Evolutionary conservation across 1,140 invertebrate species (phyloP).

Genomic region (Drosophila prosaltans): DNA sequence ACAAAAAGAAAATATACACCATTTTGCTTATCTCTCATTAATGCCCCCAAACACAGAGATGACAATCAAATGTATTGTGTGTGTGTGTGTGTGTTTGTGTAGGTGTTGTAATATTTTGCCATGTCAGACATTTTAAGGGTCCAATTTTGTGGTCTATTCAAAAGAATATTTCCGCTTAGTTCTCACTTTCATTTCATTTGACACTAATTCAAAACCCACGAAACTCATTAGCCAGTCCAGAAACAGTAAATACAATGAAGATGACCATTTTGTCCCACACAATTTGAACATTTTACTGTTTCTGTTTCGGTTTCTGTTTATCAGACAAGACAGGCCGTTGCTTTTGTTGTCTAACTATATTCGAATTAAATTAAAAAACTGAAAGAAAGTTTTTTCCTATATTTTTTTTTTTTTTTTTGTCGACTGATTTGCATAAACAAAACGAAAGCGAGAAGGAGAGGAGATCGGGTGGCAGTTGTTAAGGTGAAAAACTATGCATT

Average conservation of each 20-base stretch:
- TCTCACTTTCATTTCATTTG: slow-evolving; percentile 74
- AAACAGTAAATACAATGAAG: slow-evolving; percentile 15
- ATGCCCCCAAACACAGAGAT: not conserved
- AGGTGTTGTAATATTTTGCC: slow-evolving; percentile 6
- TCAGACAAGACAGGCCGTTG: slow-evolving; percentile 56
- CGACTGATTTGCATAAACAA: slow-evolving; percentile 69
- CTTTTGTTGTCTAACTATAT: slow-evolving; percentile 55
- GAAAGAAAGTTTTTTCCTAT: slow-evolving; percentile 74
- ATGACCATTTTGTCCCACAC: slow-evolving; percentile 55
- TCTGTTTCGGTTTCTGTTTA: slow-evolving; percentile 49
- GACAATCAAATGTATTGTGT: slow-evolving; percentile 7
- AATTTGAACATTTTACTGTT: slow-evolving; percentile 61
- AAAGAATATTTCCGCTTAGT: slow-evolving; percentile 19
- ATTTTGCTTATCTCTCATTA: not conserved
- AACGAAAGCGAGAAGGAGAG: slow-evolving; percentile 61
- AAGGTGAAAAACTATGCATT: slow-evolving; percentile 57
- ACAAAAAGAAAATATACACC: not conserved
- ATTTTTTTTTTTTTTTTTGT: slow-evolving; percentile 38
- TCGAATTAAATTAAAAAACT: slow-evolving; percentile 75
- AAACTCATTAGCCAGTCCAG: slow-evolving; percentile 58
- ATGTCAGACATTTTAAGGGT: slow-evolving; percentile 18
- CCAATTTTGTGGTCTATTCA: slow-evolving; percentile 3
- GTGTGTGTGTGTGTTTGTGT: not conserved
- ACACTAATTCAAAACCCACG: slow-evolving; percentile 46
- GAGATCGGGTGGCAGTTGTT: slow-evolving; percentile 29